phyloP scores from a whole-genome alignment of 1,140 invertebrate genomes.

The Drosophila tropicalis region DNA sequence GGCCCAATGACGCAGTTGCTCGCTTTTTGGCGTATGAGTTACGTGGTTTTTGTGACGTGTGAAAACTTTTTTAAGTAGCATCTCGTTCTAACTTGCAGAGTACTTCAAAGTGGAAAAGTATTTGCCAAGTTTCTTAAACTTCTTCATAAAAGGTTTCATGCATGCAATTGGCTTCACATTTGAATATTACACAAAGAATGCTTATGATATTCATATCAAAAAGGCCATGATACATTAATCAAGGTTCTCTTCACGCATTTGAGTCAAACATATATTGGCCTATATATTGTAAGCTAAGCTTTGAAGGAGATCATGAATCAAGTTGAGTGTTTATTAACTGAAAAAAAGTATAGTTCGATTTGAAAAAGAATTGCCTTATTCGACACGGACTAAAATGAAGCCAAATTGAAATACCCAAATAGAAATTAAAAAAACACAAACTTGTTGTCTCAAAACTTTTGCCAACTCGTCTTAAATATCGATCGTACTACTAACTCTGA shows the following conservation, averaged over 20 bases:
- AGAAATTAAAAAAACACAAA: no score
- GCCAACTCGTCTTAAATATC: no score
- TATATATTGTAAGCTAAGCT: background rate
- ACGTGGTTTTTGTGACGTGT: constrained; percentile 31
- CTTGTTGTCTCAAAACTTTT: no score
- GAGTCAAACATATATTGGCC: no score
- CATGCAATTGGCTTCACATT: constrained; percentile 1
- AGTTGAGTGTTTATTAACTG: background rate
- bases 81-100: background rate
- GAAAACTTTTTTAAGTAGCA: constrained; percentile 32
- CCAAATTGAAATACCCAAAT: no score
- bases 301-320: no score
- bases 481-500: no score
- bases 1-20: constrained; percentile 33
- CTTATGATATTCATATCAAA: background rate
- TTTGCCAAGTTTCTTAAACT: constrained; percentile 44
- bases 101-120: constrained; percentile 46
- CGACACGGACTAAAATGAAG: no score
- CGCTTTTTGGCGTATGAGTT: constrained; percentile 31
- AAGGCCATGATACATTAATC: background rate
- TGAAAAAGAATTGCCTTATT: no score
- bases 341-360: no score
- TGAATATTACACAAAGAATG: background rate
- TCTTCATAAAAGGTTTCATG: constrained; percentile 23
- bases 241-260: background rate